Base-by-base conservation (phyloP, 2,797 vertebrate genomes). In the Pseudochromis fuscus region DNA sequence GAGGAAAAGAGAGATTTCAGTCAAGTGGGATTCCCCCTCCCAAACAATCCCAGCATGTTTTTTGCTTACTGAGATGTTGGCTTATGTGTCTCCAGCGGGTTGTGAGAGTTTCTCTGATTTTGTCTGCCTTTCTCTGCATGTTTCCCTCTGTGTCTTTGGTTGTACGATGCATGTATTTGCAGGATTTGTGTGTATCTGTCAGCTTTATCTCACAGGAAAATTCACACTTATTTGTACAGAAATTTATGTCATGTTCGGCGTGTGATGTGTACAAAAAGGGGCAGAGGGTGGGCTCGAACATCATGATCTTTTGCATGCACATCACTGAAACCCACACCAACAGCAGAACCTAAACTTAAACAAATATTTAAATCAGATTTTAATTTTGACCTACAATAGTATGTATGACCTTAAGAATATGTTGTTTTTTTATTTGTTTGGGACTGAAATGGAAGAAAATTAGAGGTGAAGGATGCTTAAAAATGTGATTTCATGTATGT, bases 11-110 rank as follows among this genome's bases (percentile, higher is more conserved):
- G 81, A 87, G 77, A 77, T 95, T 94, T 95, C 91, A 94, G 95
- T 94, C 95, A 94, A 96, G 94, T 95, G 95, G 95, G 96, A 96
- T 94, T 94, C 91, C 93, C 93, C 94, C 94, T 94, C 92, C 93
- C 94, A 95, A 96, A 95, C 94, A 95, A 84, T 81, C 69, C 65
- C 81, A 74, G 79, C 84, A 79, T 83, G 88, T 80, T 72, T 59
- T 19, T 61, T 80, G 75, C 69, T 83, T 56, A 60, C 79, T 64
- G 82, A 84, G 73, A 84, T 74, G 77, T 65, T 66, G 78, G 71
- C 70, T 67, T 69, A 37, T 72, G 71, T 69, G 80, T 83, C 85
- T 89, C 74, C 37, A 30, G 80, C 24, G 55, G 79, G 79, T 65
- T 74, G 40, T 56, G 64, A 75, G 68, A 77, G 79, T 72, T 72